phyloP scores from a whole-genome alignment of 2,888 invertebrate species.

The Cephalotes varians region DNA sequence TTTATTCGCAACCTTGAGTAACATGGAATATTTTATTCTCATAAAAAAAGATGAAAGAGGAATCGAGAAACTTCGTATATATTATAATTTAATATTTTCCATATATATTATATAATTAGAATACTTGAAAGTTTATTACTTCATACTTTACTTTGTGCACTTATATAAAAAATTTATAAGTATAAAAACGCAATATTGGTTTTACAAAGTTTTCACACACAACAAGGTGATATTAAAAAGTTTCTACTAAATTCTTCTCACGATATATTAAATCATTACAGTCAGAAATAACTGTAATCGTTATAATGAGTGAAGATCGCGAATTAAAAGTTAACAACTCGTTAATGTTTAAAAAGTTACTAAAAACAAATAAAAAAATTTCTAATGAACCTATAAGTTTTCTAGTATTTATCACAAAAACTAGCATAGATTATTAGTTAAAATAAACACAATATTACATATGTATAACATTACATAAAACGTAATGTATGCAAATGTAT shows the following conservation, averaged over 20 bases:
- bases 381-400: neutral
- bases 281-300: neutral
- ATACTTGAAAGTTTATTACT: neutral
- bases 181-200: neutral
- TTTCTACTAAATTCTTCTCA: neutral
- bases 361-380: neutral
- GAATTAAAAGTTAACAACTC: conserved; percentile 7
- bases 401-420: neutral
- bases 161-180: conserved; percentile 25
- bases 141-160: neutral
- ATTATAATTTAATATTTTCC: neutral
- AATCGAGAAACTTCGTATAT: neutral
- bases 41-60: neutral
- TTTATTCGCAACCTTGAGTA: neutral
- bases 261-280: neutral
- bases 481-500: neutral
- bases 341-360: neutral
- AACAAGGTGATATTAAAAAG: neutral
- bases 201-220: neutral
- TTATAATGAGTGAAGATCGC: neutral
- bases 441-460: neutral
- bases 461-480: neutral
- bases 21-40: neutral
- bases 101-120: neutral
- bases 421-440: neutral